These are phyloP conservation scores for Oplegnathus fasciatus DNA, from an alignment of 2,113 vertebrate species.

Conservation along the genomic window DNA sequence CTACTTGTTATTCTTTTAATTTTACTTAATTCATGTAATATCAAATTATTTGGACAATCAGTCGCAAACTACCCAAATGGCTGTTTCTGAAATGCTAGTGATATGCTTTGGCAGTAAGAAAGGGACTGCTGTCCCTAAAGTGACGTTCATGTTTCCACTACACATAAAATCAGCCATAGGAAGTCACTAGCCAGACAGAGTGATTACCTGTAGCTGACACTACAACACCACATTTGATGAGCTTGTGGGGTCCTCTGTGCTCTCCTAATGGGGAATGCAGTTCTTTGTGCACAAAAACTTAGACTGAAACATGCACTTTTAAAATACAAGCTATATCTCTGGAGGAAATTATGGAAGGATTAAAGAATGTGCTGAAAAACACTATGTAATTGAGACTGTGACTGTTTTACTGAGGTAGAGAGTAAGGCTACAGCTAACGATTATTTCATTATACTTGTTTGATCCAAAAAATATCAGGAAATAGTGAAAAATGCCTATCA, in stretches of 20 bases:
- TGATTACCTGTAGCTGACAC: not conserved
- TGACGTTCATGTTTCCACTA: no score
- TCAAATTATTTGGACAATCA: not conserved
- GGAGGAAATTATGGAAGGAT: not conserved
- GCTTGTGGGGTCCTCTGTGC: not conserved
- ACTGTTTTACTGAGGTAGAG: not conserved
- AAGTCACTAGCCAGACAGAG: no score
- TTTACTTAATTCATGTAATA: not conserved
- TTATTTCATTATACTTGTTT: not conserved
- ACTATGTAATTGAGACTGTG: not conserved
- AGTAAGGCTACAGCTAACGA: not conserved
- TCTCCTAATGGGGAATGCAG: not conserved
- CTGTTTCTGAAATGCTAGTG: no score
- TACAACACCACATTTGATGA: not conserved
- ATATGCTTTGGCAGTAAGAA: no score
- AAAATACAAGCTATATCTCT: not conserved
- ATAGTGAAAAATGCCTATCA: not conserved
- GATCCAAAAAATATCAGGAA: not conserved
- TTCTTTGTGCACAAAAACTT: not conserved
- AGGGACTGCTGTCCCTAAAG: no score
- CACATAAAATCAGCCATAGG: no score
- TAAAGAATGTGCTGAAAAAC: not conserved
- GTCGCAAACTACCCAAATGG: no score
- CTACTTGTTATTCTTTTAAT: not conserved
- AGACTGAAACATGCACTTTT: not conserved